phyloP scores from a whole-genome alignment of 2,888 invertebrate genomes.

The Trachelus troglodyta region DNA sequence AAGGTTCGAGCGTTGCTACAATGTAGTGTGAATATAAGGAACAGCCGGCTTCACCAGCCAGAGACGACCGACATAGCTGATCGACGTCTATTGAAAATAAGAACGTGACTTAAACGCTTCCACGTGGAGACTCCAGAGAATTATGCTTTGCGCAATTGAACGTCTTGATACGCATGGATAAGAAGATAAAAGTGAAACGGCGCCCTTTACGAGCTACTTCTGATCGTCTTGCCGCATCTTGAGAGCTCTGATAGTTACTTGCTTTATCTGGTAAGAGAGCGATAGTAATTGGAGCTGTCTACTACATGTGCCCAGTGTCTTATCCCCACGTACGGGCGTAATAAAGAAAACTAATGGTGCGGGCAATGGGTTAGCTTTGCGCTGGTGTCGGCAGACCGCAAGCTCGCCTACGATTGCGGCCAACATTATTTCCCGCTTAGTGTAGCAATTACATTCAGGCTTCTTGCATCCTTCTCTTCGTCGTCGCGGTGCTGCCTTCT shows the following conservation, averaged over 20 bases:
- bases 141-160: background rate
- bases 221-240: background rate
- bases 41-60: background rate
- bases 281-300: background rate
- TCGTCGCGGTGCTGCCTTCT: background rate
- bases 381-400: background rate
- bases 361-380: background rate
- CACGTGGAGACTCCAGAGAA: background rate
- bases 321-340: background rate
- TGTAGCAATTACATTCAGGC: background rate
- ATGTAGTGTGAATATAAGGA: background rate
- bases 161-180: background rate
- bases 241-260: background rate
- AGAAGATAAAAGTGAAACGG: background rate
- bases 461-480: background rate
- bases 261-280: background rate
- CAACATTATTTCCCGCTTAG: background rate
- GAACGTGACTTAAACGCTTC: background rate
- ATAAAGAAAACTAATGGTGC: background rate
- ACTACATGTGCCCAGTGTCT: background rate
- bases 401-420: background rate
- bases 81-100: background rate
- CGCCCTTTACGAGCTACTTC: background rate
- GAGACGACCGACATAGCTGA: background rate
- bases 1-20: background rate